A percentile compares a stretch with the other conserved stretches of the same genome.
Conservation (phyloP, 2,888 invertebrate genomes). For the Diachrysia chrysitis region DNA sequence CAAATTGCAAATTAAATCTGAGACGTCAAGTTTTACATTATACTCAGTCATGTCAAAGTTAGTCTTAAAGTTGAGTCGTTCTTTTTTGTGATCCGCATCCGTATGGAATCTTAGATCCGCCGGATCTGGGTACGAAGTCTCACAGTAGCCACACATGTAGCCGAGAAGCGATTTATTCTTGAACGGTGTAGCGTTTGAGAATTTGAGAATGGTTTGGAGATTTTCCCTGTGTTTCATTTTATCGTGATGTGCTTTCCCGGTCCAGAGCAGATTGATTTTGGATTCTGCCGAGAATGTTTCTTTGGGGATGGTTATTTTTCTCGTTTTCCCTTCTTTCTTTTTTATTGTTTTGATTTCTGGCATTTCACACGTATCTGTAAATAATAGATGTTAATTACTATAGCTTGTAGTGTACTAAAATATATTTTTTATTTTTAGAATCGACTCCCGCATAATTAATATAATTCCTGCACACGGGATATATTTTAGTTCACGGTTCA, state of each 20-base stretch:
- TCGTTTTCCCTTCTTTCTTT: slow-evolving; percentile 29
- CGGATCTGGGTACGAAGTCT: slow-evolving; percentile 74
- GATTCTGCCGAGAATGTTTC: slow-evolving; percentile 29
- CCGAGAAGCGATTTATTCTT: slow-evolving; percentile 76
- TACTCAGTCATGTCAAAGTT: slow-evolving; percentile 73
- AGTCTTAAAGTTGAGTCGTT: slow-evolving; percentile 69
- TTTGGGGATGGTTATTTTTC: slow-evolving; percentile 60
- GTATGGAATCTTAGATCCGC: slow-evolving; percentile 70
- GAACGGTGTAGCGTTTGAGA: slow-evolving; percentile 78
- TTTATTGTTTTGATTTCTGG: slow-evolving; percentile 44
- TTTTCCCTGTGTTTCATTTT: slow-evolving; percentile 78
- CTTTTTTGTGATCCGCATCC: slow-evolving; percentile 64
- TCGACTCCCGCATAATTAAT: no score
- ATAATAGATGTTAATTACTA: slow-evolving; percentile 1
- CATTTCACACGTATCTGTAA: slow-evolving; percentile 67
- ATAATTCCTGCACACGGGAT: no score
- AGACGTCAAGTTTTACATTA: slow-evolving; percentile 74
- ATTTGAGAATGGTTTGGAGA: slow-evolving; percentile 72
- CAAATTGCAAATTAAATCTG: slow-evolving; percentile 68
- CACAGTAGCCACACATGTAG: slow-evolving; percentile 78
- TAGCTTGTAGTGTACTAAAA: no score
- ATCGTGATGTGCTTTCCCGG: slow-evolving; percentile 51
- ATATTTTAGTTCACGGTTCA: no score
- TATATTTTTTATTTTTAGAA: no score
- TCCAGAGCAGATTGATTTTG: slow-evolving; percentile 68